Conservation (phyloP, 1,140 invertebrate species). For the Lasaia peninsularis region DNA sequence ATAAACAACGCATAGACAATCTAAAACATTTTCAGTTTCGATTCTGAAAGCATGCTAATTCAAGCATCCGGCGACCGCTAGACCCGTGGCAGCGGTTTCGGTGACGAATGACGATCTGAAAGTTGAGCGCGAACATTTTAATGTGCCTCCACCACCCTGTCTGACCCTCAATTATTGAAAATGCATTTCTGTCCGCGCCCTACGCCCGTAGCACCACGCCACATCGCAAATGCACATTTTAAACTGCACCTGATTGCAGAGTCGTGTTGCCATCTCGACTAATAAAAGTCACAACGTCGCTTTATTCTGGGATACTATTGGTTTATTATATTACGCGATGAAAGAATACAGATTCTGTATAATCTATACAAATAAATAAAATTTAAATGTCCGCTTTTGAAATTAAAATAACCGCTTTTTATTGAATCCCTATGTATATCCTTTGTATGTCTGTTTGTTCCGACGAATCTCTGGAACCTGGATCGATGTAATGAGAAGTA, state of each 20-base stretch:
- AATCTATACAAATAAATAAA: no score
- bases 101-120: conserved; percentile 51
- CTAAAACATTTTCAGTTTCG: no score
- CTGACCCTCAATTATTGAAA: conserved; percentile 76
- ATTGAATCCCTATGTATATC: no score
- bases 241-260: conserved; percentile 74
- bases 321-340: conserved; percentile 12
- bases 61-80: no score
- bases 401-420: no score
- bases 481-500: no score
- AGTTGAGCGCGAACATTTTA: conserved; percentile 65
- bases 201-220: conserved; percentile 44
- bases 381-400: no score
- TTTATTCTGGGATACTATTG: conserved; percentile 53
- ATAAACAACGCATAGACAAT: no score
- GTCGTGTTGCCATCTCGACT: conserved; percentile 60
- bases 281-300: conserved; percentile 60
- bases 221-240: conserved; percentile 76
- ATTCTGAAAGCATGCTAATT: no score
- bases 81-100: conserved; percentile 5
- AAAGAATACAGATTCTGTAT: background rate
- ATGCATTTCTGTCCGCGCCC: conserved; percentile 70
- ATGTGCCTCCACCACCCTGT: conserved; percentile 61
- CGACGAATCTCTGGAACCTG: no score
- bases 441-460: no score